Conservation (phyloP, 2,113 vertebrate species). For the Atrichornis clamosus region DNA sequence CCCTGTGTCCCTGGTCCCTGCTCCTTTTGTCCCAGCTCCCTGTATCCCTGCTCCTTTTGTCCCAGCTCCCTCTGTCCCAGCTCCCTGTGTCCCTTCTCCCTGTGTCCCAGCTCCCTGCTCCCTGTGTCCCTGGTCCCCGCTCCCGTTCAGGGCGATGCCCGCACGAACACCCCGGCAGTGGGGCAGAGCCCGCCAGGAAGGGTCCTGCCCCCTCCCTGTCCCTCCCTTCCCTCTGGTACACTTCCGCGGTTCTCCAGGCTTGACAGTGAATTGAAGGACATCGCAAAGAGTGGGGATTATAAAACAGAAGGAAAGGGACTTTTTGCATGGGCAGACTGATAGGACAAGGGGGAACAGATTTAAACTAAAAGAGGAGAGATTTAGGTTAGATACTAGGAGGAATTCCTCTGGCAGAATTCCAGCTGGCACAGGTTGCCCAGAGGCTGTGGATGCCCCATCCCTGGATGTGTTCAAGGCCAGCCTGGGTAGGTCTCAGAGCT, state of each 20-base stretch:
- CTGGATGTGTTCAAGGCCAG: background rate
- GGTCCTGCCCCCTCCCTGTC: background rate
- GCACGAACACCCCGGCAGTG: background rate
- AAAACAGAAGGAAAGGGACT: background rate
- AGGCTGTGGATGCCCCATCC: background rate
- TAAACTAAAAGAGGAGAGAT: background rate
- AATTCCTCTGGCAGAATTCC: background rate
- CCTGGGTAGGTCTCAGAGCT: background rate
- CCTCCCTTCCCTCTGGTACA: background rate
- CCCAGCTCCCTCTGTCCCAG: too few species aligned
- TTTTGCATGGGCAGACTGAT: background rate
- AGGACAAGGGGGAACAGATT: background rate
- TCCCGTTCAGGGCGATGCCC: background rate
- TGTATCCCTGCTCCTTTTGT: too few species aligned
- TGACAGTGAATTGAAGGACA: background rate
- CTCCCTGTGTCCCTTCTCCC: too few species aligned
- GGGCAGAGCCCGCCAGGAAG: rapidly evolving
- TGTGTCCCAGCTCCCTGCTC: background rate
- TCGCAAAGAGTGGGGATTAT: background rate
- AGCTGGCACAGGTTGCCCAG: background rate
- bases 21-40: background rate
- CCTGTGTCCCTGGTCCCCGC: background rate
- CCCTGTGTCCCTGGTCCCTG: too few species aligned
- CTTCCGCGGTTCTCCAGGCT: background rate
- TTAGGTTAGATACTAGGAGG: background rate